A percentile compares a stretch with the other conserved stretches of the same genome.
phyloP scores from a whole-genome alignment of 2,113 vertebrate genomes.

The Scytalopus superciliaris region DNA sequence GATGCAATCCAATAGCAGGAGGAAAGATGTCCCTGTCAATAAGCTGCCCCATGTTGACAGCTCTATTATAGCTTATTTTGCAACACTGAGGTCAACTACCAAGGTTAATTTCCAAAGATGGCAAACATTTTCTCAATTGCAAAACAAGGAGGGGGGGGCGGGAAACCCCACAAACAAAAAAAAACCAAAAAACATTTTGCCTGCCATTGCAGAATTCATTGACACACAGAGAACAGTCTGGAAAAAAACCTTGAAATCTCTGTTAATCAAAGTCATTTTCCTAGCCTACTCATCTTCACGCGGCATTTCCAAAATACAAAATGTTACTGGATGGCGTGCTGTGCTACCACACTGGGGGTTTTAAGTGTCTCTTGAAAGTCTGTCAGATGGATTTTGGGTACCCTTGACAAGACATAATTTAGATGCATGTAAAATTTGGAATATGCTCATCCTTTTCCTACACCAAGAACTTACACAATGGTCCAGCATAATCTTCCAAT shows the following conservation, averaged over 20 bases:
- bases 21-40: slow-evolving; percentile 6
- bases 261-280: not conserved
- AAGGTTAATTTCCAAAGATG: slow-evolving; percentile 43
- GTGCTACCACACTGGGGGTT: not conserved
- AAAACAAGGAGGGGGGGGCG: not conserved
- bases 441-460: not conserved
- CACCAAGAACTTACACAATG: not conserved
- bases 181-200: not conserved
- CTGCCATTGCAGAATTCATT: not conserved
- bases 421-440: not conserved
- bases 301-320: not conserved
- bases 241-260: not conserved
- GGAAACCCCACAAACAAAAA: too few relatives aligned
- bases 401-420: not conserved
- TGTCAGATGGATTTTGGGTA: not conserved
- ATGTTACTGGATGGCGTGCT: not conserved
- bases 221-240: not conserved
- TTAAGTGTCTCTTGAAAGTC: not conserved
- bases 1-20: not conserved
- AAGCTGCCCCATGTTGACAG: not conserved
- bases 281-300: not conserved
- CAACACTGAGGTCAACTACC: slow-evolving; percentile 20
- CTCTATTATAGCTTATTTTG: slow-evolving; percentile 13
- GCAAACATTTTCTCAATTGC: slow-evolving; percentile 54
- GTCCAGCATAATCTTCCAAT: not conserved